Evolutionary conservation across 2,888 invertebrate species (phyloP).

Genomic region (Allygus modestus): DNA sequence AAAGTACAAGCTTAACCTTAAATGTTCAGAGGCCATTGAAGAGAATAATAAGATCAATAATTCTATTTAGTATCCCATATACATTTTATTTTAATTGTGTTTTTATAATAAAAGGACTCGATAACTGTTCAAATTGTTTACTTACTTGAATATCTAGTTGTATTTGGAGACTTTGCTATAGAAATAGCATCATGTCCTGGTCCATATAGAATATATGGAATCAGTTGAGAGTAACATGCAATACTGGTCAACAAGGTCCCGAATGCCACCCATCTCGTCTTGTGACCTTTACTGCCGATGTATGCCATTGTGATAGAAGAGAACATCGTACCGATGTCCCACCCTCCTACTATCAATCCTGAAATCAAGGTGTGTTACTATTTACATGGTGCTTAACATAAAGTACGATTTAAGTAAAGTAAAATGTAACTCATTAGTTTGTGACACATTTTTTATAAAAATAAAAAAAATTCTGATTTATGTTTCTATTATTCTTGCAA

Average conservation of each 20-base stretch:
- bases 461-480: too few relatives aligned
- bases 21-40: too few relatives aligned
- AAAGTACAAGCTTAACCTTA: too few relatives aligned
- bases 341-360: slow-evolving; percentile 83
- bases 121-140: too few relatives aligned
- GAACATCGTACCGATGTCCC: slow-evolving; percentile 83
- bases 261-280: slow-evolving; percentile 82
- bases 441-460: too few relatives aligned
- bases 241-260: slow-evolving; percentile 80
- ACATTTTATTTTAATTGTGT: too few relatives aligned
- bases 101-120: too few relatives aligned
- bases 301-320: slow-evolving; percentile 80
- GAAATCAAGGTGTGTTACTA: slow-evolving; percentile 52
- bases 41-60: too few relatives aligned
- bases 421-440: too few relatives aligned
- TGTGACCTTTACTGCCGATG: slow-evolving; percentile 81
- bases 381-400: not conserved
- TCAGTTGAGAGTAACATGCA: slow-evolving; percentile 79
- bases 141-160: not conserved
- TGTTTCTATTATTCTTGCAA: too few relatives aligned
- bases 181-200: slow-evolving; percentile 77
- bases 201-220: slow-evolving; percentile 81
- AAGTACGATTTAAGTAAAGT: slow-evolving; percentile 64
- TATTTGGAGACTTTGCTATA: slow-evolving; percentile 8
- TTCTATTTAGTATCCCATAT: too few relatives aligned